phyloP scores from a whole-genome alignment of 2,797 vertebrate genomes.

The Gadopsis bispinosus region DNA sequence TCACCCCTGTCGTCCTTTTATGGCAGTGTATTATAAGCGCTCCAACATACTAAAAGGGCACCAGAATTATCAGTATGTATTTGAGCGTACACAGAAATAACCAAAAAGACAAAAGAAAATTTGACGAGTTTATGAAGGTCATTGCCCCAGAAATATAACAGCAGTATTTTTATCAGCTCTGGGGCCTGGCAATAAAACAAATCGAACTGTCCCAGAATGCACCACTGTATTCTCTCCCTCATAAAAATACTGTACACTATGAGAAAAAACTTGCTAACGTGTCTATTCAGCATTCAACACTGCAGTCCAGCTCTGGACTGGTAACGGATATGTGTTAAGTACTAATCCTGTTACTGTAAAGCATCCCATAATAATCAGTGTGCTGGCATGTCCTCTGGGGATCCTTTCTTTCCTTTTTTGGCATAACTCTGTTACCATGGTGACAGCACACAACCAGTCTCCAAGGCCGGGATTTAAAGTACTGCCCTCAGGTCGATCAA shows the following conservation, averaged over 20 bases:
- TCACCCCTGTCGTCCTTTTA: constrained; percentile 1
- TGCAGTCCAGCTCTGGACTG: constrained; percentile 20
- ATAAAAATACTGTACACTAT: constrained; percentile 9
- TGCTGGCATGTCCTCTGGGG: constrained; percentile 58
- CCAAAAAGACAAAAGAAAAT: constrained; percentile 4
- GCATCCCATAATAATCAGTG: constrained; percentile 68
- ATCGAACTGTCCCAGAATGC: constrained; percentile 30
- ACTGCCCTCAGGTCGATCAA: constrained; percentile 41
- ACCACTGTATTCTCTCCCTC: constrained; percentile 9
- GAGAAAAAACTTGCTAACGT: constrained; percentile 25
- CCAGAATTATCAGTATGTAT: not conserved
- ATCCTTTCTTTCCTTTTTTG: constrained; percentile 46
- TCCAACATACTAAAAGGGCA: not conserved
- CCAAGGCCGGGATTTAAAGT: constrained; percentile 60
- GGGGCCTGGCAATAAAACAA: constrained; percentile 24
- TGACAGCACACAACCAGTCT: constrained; percentile 63
- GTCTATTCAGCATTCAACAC: constrained; percentile 33
- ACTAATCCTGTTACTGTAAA: constrained; percentile 57
- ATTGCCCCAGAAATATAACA: constrained; percentile 27
- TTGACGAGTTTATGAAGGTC: constrained; percentile 49
- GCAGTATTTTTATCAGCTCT: constrained; percentile 31
- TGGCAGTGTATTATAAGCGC: constrained; percentile 15
- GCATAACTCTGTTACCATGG: constrained; percentile 58
- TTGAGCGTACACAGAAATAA: constrained; percentile 1
- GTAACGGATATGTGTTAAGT: constrained; percentile 44